Conservation (phyloP, 1,140 invertebrate species). For the Manduca sexta region DNA sequence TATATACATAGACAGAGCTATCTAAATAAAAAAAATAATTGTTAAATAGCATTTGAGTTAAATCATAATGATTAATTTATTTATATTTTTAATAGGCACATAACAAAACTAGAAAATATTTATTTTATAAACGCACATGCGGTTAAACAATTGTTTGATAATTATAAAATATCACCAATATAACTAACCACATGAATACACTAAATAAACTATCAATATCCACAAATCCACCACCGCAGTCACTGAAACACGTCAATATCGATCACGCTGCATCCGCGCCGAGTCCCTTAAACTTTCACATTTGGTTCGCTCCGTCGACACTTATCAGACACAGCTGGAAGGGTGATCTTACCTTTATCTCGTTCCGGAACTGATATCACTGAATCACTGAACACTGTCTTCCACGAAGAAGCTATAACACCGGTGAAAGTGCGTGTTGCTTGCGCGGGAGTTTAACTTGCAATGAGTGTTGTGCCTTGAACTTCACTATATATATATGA, state of each 20-base stretch:
- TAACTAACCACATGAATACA: not conserved
- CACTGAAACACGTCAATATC: conserved; percentile 22
- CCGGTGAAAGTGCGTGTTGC: conserved; percentile 67
- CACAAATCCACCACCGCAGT: conserved; percentile 15
- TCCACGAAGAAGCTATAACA: conserved; percentile 47
- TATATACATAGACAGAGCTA: too few species aligned
- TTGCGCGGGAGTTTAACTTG: conserved; percentile 60
- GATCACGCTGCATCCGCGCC: conserved; percentile 7
- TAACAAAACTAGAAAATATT: too few species aligned
- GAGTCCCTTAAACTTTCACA: conserved; percentile 33
- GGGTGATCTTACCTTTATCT: conserved; percentile 52
- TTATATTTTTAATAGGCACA: too few species aligned
- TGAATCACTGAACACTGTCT: conserved; percentile 59
- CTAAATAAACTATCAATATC: conserved; percentile 9
- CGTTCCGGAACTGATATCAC: conserved; percentile 44
- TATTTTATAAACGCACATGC: too few species aligned
- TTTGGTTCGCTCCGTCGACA: conserved; percentile 1
- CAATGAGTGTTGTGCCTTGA: conserved; percentile 67
- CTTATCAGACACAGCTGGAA: conserved; percentile 1
- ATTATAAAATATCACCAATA: too few species aligned
- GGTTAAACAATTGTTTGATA: too few species aligned
- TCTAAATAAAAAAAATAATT: too few species aligned
- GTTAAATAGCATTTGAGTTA: too few species aligned
- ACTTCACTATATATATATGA: conserved; percentile 70
- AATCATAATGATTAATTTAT: too few species aligned